phyloP scores from a whole-genome alignment of 1,140 invertebrate species.

The Trichonephila inaurata region DNA sequence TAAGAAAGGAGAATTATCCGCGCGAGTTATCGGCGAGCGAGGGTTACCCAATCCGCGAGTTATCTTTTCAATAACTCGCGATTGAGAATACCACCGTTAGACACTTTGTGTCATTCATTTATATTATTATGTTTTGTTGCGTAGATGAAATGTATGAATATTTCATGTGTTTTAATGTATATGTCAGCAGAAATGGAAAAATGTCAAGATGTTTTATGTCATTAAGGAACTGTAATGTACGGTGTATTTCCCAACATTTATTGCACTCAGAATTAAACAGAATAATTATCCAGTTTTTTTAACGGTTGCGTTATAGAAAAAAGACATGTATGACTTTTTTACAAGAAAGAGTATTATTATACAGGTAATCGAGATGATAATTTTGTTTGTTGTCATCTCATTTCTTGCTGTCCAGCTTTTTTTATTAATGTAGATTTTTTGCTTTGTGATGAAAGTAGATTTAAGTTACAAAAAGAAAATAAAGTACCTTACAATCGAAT shows the following conservation, averaged over 20 bases:
- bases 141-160: too few relatives aligned
- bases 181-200: neutral
- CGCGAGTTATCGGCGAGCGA: too few relatives aligned
- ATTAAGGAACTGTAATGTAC: neutral
- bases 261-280: neutral
- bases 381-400: neutral
- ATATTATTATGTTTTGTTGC: too few relatives aligned
- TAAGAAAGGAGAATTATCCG: too few relatives aligned
- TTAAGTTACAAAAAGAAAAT: neutral
- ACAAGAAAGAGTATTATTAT: neutral
- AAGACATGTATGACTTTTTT: neutral
- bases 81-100: too few relatives aligned
- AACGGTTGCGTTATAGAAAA: neutral
- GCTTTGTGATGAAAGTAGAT: neutral
- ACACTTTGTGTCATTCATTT: too few relatives aligned
- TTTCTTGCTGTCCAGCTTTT: neutral
- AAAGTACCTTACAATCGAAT: neutral
- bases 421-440: neutral
- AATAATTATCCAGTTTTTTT: neutral
- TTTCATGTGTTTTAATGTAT: neutral
- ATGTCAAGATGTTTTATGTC: neutral
- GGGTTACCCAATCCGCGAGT: too few relatives aligned
- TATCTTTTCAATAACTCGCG: too few relatives aligned
- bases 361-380: neutral
- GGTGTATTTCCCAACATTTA: neutral